Base-by-base conservation (phyloP, 2,113 vertebrate genomes). In the Campylomormyrus numenius region DNA sequence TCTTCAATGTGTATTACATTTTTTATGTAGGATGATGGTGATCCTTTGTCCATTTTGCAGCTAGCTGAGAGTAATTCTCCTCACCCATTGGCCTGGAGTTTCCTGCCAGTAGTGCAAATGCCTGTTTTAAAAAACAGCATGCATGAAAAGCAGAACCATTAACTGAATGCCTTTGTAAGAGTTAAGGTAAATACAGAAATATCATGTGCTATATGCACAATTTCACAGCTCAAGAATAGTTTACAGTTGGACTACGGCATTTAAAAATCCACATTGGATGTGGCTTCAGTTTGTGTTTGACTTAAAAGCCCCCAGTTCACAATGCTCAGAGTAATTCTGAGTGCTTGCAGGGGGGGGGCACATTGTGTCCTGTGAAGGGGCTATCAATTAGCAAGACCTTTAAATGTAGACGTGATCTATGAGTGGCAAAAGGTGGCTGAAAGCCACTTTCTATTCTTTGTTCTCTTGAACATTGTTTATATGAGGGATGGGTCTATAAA, bases 331-430 rank as follows among this genome's bases (percentile, higher is more conserved):
- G 39, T 42, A 42, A 42, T 42, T 42, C 39, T 42, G 39, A 42
- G n/a, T 53, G 27, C 50, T 87, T 3, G 49, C 48, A 21, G 53
- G 49, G 49, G 27, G 27, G 27, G 53, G 52, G 31, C 17, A 45
- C 53, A 88, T 62, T 62, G 52, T 88, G 39, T 5, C 19, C 35
- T 88, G 53, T 88, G 52, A 62, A 42, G 31, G 24, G 53, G 2
- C 53, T 62, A 62, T 88, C 52, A 88, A 88, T 88, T 88, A 45
- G 35, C 87, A 88, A 19, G 87, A 62, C 85, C 49, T 24, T 53
- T 87, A 52, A 87, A 53, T 87, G 85, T 53, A 53, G 85, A 50
- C 17, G 27, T 53, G 49, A 87, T 52, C 46, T 87, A 87, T 87
- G 85, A 50, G 49, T 50, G 48, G 85, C 45, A 19, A 52, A 15